phyloP scores from a whole-genome alignment of 2,113 vertebrate genomes.

The Falco punctatus region DNA sequence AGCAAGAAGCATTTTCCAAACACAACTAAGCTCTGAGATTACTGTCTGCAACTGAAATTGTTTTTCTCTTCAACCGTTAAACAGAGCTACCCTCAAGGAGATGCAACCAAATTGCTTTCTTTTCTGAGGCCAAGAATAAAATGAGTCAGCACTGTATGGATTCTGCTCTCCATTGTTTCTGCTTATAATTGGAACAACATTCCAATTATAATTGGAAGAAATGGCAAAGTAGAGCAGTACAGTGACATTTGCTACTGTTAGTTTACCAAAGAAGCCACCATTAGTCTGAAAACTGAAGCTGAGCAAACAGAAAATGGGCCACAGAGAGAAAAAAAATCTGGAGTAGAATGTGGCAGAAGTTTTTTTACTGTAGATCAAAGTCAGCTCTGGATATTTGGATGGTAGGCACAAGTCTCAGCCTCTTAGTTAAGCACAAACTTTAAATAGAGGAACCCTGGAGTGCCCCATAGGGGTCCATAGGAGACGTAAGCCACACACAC shows the following conservation, averaged over 20 bases:
- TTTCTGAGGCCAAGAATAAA: slow-evolving; percentile 4
- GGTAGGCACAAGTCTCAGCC: not conserved
- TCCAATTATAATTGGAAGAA: not conserved
- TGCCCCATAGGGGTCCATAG: not conserved
- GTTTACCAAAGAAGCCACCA: not conserved
- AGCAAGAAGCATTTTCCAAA: not conserved
- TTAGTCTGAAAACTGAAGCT: not conserved
- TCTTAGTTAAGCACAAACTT: not conserved
- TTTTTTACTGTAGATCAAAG: not conserved
- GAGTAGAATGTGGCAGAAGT: not conserved
- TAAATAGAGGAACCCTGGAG: not conserved
- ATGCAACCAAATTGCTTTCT: not conserved
- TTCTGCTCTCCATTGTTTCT: slow-evolving; percentile 26
- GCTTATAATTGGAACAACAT: not conserved
- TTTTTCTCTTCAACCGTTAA: not conserved
- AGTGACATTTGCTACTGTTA: not conserved
- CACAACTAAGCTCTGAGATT: not conserved
- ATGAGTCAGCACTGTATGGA: not conserved
- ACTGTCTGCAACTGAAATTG: not conserved
- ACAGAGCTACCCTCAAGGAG: not conserved
- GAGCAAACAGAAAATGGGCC: not conserved
- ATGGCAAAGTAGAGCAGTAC: not conserved
- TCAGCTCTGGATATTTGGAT: not conserved
- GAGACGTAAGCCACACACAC: not conserved
- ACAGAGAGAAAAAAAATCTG: not conserved